Conservation (phyloP, 2,888 invertebrate genomes). For the Pyrrhia umbra region DNA sequence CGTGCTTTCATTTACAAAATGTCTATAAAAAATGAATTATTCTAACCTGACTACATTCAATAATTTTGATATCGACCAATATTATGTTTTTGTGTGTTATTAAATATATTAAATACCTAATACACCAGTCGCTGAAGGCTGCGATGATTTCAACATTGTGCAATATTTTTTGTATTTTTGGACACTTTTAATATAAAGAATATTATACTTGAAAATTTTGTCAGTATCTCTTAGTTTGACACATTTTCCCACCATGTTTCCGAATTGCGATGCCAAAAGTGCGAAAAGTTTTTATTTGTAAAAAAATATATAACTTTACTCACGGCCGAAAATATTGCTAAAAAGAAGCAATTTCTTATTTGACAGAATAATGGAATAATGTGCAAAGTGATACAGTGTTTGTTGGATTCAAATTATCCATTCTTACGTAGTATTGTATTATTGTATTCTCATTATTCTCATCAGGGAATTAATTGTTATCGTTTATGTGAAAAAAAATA, state of each 20-base stretch:
- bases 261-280: neutral
- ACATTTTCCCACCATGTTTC: slow-evolving; percentile 47
- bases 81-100: neutral
- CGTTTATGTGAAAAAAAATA: no score
- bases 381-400: neutral
- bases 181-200: slow-evolving; percentile 51
- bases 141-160: slow-evolving; percentile 61
- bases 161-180: slow-evolving; percentile 63
- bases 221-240: slow-evolving; percentile 55
- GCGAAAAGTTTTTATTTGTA: slow-evolving; percentile 3
- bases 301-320: slow-evolving; percentile 1
- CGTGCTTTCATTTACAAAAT: neutral
- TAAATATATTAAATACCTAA: slow-evolving; percentile 25
- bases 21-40: neutral
- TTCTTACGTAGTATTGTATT: no score
- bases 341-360: neutral
- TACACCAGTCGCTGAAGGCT: slow-evolving; percentile 43
- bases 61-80: slow-evolving; percentile 20
- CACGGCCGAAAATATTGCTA: neutral
- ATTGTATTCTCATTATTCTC: no score
- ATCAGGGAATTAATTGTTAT: no score
- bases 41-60: slow-evolving; percentile 22
- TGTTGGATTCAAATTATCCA: no score
- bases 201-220: slow-evolving; percentile 67
- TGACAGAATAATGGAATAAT: neutral